A percentile compares a stretch with the other conserved stretches of the same genome.
Evolutionary conservation across 2,888 invertebrate genomes (phyloP).

Genomic region (Nomada flava): DNA sequence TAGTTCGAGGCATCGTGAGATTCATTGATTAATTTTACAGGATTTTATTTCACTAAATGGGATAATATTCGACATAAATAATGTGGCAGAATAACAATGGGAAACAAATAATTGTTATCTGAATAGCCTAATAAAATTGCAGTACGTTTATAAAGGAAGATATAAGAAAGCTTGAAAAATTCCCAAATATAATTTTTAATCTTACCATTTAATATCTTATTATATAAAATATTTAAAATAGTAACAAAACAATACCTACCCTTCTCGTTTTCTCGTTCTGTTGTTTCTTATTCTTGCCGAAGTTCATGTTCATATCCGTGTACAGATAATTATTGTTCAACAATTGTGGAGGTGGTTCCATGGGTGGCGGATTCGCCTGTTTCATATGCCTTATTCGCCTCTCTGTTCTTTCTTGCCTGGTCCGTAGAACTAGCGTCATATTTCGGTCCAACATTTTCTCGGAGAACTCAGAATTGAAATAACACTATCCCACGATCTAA

Average conservation of each 20-base stretch:
- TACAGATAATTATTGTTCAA: slow-evolving; percentile 77
- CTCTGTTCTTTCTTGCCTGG: slow-evolving; percentile 78
- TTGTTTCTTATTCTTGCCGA: slow-evolving; percentile 71
- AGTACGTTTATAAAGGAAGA: too few relatives aligned
- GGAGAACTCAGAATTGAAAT: background rate
- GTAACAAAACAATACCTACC: slow-evolving; percentile 60
- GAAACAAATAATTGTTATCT: too few relatives aligned
- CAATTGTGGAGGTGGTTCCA: slow-evolving; percentile 76
- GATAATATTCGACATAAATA: background rate
- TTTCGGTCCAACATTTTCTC: slow-evolving; percentile 76
- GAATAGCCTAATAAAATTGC: too few relatives aligned
- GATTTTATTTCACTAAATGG: background rate
- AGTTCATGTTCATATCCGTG: slow-evolving; percentile 76
- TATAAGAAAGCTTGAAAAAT: background rate
- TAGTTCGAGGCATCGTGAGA: too few relatives aligned
- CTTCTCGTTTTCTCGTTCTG: slow-evolving; percentile 67
- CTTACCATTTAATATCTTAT: background rate
- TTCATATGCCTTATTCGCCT: slow-evolving; percentile 77
- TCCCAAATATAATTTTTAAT: background rate
- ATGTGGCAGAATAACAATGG: too few relatives aligned
- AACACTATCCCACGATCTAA: slow-evolving; percentile 4
- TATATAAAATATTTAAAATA: too few relatives aligned
- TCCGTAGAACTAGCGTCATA: slow-evolving; percentile 75
- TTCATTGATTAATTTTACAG: background rate
- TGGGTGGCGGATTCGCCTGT: slow-evolving; percentile 77